Evolutionary conservation across 2,113 vertebrate species (phyloP), one percentile per base, ranked within the genome.

Genomic region (Loxodonta africana): DNA sequence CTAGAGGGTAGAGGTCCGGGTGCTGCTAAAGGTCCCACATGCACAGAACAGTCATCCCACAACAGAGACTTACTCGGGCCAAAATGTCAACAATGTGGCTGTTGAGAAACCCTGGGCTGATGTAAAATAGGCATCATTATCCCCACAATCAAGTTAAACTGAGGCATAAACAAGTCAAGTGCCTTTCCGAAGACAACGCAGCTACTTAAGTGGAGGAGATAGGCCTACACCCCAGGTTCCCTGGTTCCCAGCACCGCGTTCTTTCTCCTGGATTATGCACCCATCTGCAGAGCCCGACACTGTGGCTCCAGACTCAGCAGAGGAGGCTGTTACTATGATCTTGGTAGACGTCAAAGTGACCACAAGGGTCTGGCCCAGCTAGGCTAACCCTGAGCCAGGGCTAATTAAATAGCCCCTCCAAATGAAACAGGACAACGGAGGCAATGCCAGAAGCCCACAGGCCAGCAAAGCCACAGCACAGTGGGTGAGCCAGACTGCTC

Each of bases 291-390:
- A 81, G 20, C 69, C 67, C 30, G 51, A 67, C 2, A 21, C 21
- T 25, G 1, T 0, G 20, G 83, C 86, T 12, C 23, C 51, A 21
- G 44, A n/a, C 37, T 21, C 1, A 14, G 63, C 46, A 2, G 1
- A 88, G 23, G 46, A 15, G 10, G 17, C 65, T 60, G 73, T 44
- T 57, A 8, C 30, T 57, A 77, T 21, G 62, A 92, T 87, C 51
- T 63, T 62, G 26, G 87, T 17, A n/a, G 57, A 48, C 12, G 48
- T 62, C 71, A 20, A 18, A 48, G 44, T 9, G 80, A 82, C 1
- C 15, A 17, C 46, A 88, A 0, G 9, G 30, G 23, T 2, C 1
- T 41, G 67, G 87, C 1, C 20, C 46, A 30, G 46, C 51, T 9
- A n/a, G 67, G 53, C 53, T 7, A n/a, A 20, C 18, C 25, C 6